Evolutionary conservation across 2,113 vertebrate genomes (phyloP).

Genomic region (Atlantisia rogersi): DNA sequence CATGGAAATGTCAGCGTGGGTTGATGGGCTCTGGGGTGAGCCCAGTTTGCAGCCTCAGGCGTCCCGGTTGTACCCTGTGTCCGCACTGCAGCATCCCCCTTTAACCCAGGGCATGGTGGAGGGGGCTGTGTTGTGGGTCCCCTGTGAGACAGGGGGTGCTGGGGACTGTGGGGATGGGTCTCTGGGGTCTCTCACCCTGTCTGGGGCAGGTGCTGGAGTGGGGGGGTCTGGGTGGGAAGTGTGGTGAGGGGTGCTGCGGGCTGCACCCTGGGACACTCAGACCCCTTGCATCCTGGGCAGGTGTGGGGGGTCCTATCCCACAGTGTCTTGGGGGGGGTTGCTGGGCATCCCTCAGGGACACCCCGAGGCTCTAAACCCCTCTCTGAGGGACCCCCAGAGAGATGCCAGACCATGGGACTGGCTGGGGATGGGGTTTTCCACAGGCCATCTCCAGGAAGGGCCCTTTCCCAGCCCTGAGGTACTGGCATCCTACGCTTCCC

Average conservation of each 20-base stretch:
- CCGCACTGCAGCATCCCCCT: rapidly evolving
- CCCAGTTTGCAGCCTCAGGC: background rate
- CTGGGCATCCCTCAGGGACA: rapidly evolving
- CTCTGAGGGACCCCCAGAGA: too few relatives aligned
- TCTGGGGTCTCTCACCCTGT: background rate
- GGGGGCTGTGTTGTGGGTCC: too few relatives aligned
- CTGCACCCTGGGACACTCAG: rapidly evolving
- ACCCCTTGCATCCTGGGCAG: rapidly evolving
- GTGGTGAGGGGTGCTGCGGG: rapidly evolving
- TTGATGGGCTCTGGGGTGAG: background rate
- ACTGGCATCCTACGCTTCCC: background rate
- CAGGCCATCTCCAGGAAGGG: background rate
- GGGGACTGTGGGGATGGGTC: rapidly evolving
- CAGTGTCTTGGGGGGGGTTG: rapidly evolving
- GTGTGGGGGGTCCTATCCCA: rapidly evolving
- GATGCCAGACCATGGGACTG: background rate
- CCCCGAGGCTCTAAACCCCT: background rate
- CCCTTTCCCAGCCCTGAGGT: background rate
- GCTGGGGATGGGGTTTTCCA: too few relatives aligned
- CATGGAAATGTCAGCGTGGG: background rate
- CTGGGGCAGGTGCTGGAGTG: rapidly evolving
- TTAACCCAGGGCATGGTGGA: rapidly evolving
- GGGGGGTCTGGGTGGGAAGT: rapidly evolving
- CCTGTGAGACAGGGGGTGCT: rapidly evolving
- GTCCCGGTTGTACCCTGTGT: too few relatives aligned